phyloP scores from a whole-genome alignment of 2,888 invertebrate species.

The Buathra laborator region DNA sequence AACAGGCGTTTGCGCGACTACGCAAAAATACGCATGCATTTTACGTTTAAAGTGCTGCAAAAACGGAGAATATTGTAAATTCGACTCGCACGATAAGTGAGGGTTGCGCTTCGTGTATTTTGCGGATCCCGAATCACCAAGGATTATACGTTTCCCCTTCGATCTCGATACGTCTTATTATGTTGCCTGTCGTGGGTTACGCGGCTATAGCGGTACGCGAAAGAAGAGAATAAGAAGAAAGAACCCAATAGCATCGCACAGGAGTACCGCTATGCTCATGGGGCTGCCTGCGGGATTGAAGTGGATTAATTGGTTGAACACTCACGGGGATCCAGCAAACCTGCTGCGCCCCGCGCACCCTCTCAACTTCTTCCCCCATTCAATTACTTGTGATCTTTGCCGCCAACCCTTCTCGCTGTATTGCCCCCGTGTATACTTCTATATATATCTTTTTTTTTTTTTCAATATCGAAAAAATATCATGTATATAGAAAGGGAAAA shows the following conservation, averaged over 20 bases:
- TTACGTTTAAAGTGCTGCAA: not conserved
- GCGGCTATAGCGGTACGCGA: slow-evolving; percentile 5
- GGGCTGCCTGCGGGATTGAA: slow-evolving; percentile 79
- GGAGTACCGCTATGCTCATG: slow-evolving; percentile 77
- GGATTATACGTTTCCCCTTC: slow-evolving; percentile 74
- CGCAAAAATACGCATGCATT: too few relatives aligned
- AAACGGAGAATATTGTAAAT: not conserved
- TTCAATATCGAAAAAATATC: slow-evolving; percentile 1
- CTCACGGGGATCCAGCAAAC: slow-evolving; percentile 80
- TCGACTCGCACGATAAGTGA: not conserved
- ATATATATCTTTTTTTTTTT: slow-evolving; percentile 7
- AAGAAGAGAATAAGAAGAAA: slow-evolving; percentile 56
- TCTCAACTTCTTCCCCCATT: slow-evolving; percentile 72
- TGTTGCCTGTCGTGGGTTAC: slow-evolving; percentile 71
- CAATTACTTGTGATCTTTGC: slow-evolving; percentile 82
- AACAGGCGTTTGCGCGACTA: not conserved
- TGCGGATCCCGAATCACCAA: slow-evolving; percentile 3
- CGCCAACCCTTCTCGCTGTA: slow-evolving; percentile 68
- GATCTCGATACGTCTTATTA: slow-evolving; percentile 81
- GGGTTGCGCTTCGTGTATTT: slow-evolving; percentile 24
- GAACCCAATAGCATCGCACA: slow-evolving; percentile 59
- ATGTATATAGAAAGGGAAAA: not conserved
- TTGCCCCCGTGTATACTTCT: not conserved
- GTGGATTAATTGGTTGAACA: slow-evolving; percentile 84
- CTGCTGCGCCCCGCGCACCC: slow-evolving; percentile 67